Conservation (phyloP, 2,797 vertebrate species). For the Myotis pilosus region DNA sequence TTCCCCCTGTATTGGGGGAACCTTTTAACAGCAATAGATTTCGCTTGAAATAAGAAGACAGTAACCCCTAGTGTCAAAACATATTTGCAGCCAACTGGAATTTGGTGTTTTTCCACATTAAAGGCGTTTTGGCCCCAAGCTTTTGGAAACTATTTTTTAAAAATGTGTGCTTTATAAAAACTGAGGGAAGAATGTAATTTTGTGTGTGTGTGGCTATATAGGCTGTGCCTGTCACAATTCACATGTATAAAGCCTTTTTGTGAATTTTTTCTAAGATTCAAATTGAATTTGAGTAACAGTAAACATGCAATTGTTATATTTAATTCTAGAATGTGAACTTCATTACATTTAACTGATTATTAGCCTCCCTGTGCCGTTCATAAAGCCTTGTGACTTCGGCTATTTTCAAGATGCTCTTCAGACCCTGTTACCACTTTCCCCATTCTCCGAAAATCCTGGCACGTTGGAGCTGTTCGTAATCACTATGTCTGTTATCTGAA, state of each 20-base stretch:
- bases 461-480: slow-evolving; percentile 10
- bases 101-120: slow-evolving; percentile 13
- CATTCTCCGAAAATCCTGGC: neutral
- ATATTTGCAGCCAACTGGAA: neutral
- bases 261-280: slow-evolving; percentile 55
- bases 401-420: slow-evolving; percentile 11
- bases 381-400: neutral
- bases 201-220: neutral
- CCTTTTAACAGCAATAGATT: slow-evolving; percentile 36
- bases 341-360: neutral
- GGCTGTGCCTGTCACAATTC: neutral
- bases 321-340: neutral
- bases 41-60: neutral
- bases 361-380: neutral
- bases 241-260: neutral
- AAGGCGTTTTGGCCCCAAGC: neutral
- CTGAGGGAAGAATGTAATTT: slow-evolving; percentile 2
- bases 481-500: slow-evolving; percentile 1
- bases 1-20: slow-evolving; percentile 20
- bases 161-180: slow-evolving; percentile 28
- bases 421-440: neutral
- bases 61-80: slow-evolving; percentile 13
- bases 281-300: slow-evolving; percentile 7
- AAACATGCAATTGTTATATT: neutral
- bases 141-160: slow-evolving; percentile 41